Evolutionary conservation across 2,797 vertebrate genomes (phyloP), one percentile per base, ranked within the genome.

Genomic region (Enteromius fasciolatus): DNA sequence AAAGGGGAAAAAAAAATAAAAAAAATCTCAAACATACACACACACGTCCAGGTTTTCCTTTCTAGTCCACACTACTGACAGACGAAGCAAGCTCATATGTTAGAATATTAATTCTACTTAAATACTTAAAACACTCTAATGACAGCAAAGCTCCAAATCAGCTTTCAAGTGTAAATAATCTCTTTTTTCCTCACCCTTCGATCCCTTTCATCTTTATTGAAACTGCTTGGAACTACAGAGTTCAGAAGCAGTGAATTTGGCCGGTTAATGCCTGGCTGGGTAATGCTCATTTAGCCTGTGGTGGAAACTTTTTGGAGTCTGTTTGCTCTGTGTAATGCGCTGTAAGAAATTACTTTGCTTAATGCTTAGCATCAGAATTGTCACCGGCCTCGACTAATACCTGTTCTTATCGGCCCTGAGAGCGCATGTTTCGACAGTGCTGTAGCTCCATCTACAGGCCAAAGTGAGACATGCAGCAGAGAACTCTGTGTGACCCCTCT

Each of bases 401-500:
- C 69, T 85, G 76, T 9, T 78, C 57, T 68, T 28, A 5, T 10
- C 14, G 23, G 23, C 14, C 23, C 3, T 0, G 20, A 11, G n/a
- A 31, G 25, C 25, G 31, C 83, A 59, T 52, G 54, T 83, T 85
- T 87, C 52, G 52, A 89, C 88, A 91, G 94, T 94, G 91, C 93
- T 91, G 74, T 94, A 94, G 89, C 93, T 80, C 94, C 95, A 95
- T 95, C 95, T 95, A 91, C 92, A 94, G 94, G 91, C 87, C n/a
- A 0, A 7, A 5, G 23, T 15, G 69, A 66, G 79, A 83, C 63
- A 9, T 90, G 90, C 93, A 90, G 89, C 77, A 85, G 90, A 91
- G 94, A 95, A 95, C 95, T 95, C 92, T 95, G 86, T 46, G 87
- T 95, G 95, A 95, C 95, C 95, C 92, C 93, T 92, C 88, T 73